Base-by-base conservation (phyloP, 2,888 invertebrate genomes). In the Alcis repandata region DNA sequence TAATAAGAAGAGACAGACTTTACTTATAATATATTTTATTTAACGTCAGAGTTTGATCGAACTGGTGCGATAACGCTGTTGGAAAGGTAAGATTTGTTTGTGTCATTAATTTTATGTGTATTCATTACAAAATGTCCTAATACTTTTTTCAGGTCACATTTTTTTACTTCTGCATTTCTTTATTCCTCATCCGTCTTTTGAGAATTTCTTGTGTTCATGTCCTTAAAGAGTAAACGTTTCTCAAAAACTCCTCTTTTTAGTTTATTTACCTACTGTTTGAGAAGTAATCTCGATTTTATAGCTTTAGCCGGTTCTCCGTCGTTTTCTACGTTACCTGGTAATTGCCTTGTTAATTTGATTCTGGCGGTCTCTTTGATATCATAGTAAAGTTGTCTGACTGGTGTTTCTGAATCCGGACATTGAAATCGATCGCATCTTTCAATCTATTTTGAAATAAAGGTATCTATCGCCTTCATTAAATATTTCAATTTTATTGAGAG, bases 1-100 rank as follows among this genome's bases (percentile, higher is more conserved):
- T 92, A 92, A 92, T 92, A 92, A 90, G 89, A 91, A 87, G 88
- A 91, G 91, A 92, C 91, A 90, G 91, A 92, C 91, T 86, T 91
- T 85, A 88, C 90, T 91, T 92, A 92, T n/a, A n/a, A n/a, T n/a
- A n/a, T 89, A 92, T 91, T 92, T 92, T 91, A 92, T 92, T 91
- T 89, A 90, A 91, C 83, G 87, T 91, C 91, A 87, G 85, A 84
- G 82, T 36, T 84, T 88, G 93, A 93, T 93, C 90, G 86, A 91
- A 88, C 80, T 87, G 85, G 79, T 79, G 70, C 75, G 92, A 92
- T 92, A 92, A 91, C 82, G 78, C 76, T 59, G 76, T 77, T 78
- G 77, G 79, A 81, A 84, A 76, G 83, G 77, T 79, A 82, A 87
- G 87, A 89, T 92, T 91, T 90, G 90, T 91, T 91, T 91, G 79